Evolutionary conservation across 2,888 invertebrate genomes (phyloP).

Genomic region (Eupithecia dodoneata): DNA sequence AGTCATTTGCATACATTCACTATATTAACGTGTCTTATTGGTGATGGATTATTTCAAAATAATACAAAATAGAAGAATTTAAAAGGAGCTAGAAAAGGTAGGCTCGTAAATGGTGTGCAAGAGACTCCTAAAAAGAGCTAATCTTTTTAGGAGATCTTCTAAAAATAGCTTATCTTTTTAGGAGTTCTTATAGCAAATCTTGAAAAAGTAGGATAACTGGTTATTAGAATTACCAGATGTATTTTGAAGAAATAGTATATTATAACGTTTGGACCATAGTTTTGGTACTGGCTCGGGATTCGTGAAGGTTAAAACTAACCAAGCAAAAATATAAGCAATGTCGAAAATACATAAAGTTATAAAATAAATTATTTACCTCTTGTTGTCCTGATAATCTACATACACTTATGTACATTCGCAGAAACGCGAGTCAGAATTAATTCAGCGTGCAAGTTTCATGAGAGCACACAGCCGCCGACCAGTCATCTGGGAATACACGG

Average conservation of each 20-base stretch:
- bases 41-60: background rate
- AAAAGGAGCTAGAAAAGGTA: background rate
- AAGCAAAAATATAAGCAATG: background rate
- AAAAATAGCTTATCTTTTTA: too few relatives aligned
- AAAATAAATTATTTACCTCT: too few relatives aligned
- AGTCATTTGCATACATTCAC: background rate
- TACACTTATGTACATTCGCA: slow-evolving; percentile 31
- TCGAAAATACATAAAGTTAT: background rate
- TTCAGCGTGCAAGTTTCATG: slow-evolving; percentile 54
- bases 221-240: too few relatives aligned
- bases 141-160: too few relatives aligned
- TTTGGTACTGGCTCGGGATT: background rate
- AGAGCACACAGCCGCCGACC: slow-evolving; percentile 52
- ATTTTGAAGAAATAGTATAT: too few relatives aligned
- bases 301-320: too few relatives aligned
- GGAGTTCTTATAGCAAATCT: too few relatives aligned
- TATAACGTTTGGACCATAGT: too few relatives aligned
- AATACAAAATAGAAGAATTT: background rate
- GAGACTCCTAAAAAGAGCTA: too few relatives aligned
- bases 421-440: slow-evolving; percentile 49
- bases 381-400: slow-evolving; percentile 23
- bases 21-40: background rate
- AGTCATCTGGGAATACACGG: slow-evolving; percentile 52
- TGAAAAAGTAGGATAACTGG: too few relatives aligned
- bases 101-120: too few relatives aligned